Percentiles rank a stretch among this genome's conserved stretches.
Evolutionary conservation across 92 coral and sea anemone species (phyloP).

Genomic region (Zoanthus solanderi): DNA sequence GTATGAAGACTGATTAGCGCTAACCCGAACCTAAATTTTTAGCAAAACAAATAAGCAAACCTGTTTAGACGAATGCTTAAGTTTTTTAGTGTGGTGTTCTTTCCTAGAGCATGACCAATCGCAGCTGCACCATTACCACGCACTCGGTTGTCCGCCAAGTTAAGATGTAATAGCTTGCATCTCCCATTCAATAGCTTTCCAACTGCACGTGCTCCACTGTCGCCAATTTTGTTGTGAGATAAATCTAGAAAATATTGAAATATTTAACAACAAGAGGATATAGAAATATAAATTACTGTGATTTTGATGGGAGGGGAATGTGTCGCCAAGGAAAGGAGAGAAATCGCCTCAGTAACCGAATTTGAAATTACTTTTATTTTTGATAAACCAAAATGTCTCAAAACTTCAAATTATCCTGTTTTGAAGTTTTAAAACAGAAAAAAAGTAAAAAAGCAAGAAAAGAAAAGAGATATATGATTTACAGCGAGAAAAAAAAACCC

Average conservation of each 20-base stretch:
- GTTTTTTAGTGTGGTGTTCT: slow-evolving; percentile 75
- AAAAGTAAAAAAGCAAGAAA: too few relatives aligned
- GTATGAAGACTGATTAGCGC: too few relatives aligned
- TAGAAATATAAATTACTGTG: too few relatives aligned
- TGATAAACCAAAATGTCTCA: too few relatives aligned
- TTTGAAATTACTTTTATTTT: too few relatives aligned
- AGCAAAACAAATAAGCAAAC: slow-evolving; percentile 16
- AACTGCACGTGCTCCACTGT: slow-evolving; percentile 97
- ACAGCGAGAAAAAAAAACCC: too few relatives aligned
- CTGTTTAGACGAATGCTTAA: slow-evolving; percentile 90
- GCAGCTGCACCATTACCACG: slow-evolving; percentile 94
- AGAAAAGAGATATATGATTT: too few relatives aligned
- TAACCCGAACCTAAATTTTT: background rate
- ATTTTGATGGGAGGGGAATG: too few relatives aligned
- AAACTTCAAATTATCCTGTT: too few relatives aligned
- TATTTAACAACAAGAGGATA: background rate
- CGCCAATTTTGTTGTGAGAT: slow-evolving; percentile 95
- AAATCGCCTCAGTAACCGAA: background rate
- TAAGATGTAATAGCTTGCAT: slow-evolving; percentile 75
- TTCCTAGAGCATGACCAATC: slow-evolving; percentile 92
- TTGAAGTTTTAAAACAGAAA: too few relatives aligned
- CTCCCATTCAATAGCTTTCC: slow-evolving; percentile 96
- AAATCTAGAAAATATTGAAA: slow-evolving; percentile 69
- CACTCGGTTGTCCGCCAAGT: slow-evolving; percentile 89
- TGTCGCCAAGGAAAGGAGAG: background rate